phyloP scores from a whole-genome alignment of 2,113 vertebrate genomes.

The Blennius ocellaris region DNA sequence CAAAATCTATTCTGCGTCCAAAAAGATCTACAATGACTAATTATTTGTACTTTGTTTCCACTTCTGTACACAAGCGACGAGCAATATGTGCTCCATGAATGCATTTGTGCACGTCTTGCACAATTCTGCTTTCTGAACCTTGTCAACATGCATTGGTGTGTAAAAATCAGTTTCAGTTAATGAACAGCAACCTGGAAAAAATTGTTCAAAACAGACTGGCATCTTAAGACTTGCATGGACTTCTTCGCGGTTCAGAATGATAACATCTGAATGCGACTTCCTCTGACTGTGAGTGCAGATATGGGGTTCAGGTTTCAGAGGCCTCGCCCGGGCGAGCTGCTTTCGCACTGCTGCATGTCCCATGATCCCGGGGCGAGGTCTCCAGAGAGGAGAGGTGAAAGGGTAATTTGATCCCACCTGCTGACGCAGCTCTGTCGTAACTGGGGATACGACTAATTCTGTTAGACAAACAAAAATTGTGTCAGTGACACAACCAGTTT shows the following conservation, averaged over 20 bases:
- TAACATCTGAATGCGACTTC: conserved; percentile 16
- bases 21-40: no score
- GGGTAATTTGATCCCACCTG: conserved; percentile 68
- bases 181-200: background rate
- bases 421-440: conserved; percentile 49
- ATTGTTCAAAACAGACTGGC: background rate
- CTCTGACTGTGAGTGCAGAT: conserved; percentile 3
- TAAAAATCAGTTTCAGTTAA: conserved; percentile 8
- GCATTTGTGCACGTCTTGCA: conserved; percentile 16
- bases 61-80: background rate
- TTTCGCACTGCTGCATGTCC: conserved; percentile 41
- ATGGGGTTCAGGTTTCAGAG: conserved; percentile 53
- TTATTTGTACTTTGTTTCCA: no score
- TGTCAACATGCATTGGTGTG: conserved; percentile 12
- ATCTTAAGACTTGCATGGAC: background rate
- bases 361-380: conserved; percentile 31
- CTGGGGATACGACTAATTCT: conserved; percentile 49
- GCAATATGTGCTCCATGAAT: conserved; percentile 11
- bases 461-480: conserved; percentile 68
- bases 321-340: conserved; percentile 40
- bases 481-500: conserved; percentile 55
- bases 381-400: conserved; percentile 67
- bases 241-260: background rate
- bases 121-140: conserved; percentile 16
- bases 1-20: no score